Evolutionary conservation across 2,797 vertebrate genomes (phyloP).

Genomic region (Netta rufina): DNA sequence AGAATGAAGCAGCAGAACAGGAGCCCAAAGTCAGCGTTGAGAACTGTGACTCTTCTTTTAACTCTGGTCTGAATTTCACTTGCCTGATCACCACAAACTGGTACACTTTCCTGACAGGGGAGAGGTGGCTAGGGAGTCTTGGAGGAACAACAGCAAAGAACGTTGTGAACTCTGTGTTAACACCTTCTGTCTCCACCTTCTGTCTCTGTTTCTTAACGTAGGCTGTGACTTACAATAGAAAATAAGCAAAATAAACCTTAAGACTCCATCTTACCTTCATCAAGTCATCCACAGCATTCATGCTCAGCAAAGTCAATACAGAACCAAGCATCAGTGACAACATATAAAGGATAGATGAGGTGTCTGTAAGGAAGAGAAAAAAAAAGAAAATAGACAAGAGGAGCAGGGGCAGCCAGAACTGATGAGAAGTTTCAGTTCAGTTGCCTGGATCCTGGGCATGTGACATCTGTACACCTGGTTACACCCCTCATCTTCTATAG

Average conservation of each 20-base stretch:
- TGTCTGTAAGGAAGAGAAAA: background rate
- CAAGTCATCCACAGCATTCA: background rate
- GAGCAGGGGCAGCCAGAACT: background rate
- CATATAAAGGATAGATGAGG: fast-evolving
- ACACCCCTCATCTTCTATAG: background rate
- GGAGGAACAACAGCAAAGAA: background rate
- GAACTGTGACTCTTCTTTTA: background rate
- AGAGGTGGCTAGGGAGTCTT: background rate
- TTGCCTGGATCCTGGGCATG: background rate
- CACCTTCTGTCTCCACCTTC: background rate
- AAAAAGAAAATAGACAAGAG: background rate
- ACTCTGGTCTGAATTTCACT: background rate
- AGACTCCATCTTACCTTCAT: background rate
- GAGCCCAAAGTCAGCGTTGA: background rate
- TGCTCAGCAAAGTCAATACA: background rate
- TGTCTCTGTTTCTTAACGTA: background rate
- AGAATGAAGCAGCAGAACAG: background rate
- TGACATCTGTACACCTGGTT: background rate
- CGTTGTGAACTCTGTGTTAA: background rate
- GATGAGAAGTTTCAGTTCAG: background rate
- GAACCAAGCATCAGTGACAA: background rate
- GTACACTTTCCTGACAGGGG: background rate
- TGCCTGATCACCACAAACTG: background rate
- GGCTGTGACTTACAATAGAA: background rate
- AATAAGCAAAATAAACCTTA: background rate